These are phyloP conservation scores for Torymus tubicola DNA, from an alignment of 2,888 invertebrate genomes.

Conservation along the genomic window DNA sequence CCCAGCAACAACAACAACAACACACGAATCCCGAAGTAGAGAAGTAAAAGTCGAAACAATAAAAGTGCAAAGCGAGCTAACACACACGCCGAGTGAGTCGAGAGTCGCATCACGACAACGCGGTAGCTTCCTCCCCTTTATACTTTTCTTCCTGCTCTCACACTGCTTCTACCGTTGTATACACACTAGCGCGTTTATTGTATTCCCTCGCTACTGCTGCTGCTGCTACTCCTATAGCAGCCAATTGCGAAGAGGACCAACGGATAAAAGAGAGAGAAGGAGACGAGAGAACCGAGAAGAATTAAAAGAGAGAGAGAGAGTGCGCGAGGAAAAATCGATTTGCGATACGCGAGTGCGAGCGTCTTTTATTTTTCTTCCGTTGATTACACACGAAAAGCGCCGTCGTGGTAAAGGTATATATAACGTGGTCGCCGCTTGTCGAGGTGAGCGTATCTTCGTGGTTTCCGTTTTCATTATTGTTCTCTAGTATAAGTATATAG, in stretches of 20 bases:
- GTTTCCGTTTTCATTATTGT: slow-evolving; percentile 52
- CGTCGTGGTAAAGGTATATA: slow-evolving; percentile 11
- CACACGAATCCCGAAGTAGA: neutral
- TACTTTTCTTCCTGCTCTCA: slow-evolving; percentile 18
- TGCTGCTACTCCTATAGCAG: neutral
- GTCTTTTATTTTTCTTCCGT: slow-evolving; percentile 57
- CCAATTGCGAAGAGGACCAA: slow-evolving; percentile 28
- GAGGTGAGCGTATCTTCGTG: slow-evolving; percentile 46
- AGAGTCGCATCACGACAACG: neutral
- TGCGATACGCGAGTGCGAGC: slow-evolving; percentile 40
- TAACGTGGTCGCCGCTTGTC: slow-evolving; percentile 38
- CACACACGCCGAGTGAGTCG: slow-evolving; percentile 10
- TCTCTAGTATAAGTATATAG: slow-evolving; percentile 25
- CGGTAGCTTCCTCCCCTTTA: neutral
- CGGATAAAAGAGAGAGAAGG: neutral
- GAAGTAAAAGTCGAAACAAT: slow-evolving; percentile 17
- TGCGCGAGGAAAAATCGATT: slow-evolving; percentile 48
- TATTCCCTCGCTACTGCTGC: neutral
- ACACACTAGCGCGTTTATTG: slow-evolving; percentile 49
- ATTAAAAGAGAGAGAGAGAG: slow-evolving; percentile 39
- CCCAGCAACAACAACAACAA: neutral
- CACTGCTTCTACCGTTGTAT: neutral
- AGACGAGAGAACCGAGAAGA: slow-evolving; percentile 39
- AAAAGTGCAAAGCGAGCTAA: slow-evolving; percentile 36
- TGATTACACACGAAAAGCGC: slow-evolving; percentile 50